Conservation (phyloP, 2,888 invertebrate genomes). For the Mantis religiosa region DNA sequence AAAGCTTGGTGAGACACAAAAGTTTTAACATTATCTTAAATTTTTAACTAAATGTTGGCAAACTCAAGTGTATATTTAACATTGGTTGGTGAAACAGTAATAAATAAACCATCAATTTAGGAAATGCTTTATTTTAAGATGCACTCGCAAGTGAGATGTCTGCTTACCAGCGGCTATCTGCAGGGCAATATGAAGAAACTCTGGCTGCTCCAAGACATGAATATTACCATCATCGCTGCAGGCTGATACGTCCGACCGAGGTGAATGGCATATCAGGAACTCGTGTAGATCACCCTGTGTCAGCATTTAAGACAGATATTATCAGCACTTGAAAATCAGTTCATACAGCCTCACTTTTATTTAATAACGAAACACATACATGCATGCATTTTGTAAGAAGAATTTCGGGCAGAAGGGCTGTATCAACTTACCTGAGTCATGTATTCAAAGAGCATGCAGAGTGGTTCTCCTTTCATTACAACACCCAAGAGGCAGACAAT, state of each 20-base stretch:
- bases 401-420: too few species aligned
- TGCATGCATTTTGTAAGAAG: neutral
- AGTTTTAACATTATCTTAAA: too few species aligned
- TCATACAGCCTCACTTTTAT: neutral
- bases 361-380: neutral
- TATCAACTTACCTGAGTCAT: slow-evolving; percentile 65
- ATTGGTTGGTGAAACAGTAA: too few species aligned
- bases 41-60: too few species aligned
- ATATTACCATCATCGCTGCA: slow-evolving; percentile 60
- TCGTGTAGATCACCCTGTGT: slow-evolving; percentile 90
- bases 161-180: slow-evolving; percentile 72
- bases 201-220: slow-evolving; percentile 68
- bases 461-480: slow-evolving; percentile 80
- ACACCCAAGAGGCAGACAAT: slow-evolving; percentile 94
- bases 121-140: too few species aligned
- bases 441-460: slow-evolving; percentile 96
- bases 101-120: too few species aligned
- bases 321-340: neutral
- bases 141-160: too few species aligned
- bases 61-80: too few species aligned
- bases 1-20: too few species aligned
- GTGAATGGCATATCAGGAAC: slow-evolving; percentile 87
- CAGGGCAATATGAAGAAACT: slow-evolving; percentile 84
- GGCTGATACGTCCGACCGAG: slow-evolving; percentile 54
- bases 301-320: neutral